Conservation (phyloP, 35 echinoderm and acorn worm species). For the Acanthaster planci region DNA sequence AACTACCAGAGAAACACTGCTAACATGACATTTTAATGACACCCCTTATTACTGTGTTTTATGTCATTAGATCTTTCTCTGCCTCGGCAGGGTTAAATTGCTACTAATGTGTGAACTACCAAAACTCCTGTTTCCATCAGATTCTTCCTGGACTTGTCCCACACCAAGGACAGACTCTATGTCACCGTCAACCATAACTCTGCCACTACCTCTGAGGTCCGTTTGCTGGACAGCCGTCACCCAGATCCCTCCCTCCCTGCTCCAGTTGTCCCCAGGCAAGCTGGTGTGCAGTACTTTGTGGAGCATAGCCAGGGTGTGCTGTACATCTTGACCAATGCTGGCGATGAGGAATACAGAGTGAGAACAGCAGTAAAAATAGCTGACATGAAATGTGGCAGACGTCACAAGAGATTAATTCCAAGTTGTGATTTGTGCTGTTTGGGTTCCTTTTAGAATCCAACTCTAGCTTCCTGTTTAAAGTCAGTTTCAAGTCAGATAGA, state of each 20-base stretch:
- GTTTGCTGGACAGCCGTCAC: conserved; percentile 11
- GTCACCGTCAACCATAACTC: conserved; percentile 54
- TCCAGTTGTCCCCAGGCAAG: conserved; percentile 16
- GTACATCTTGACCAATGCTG: conserved; percentile 30
- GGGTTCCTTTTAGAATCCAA: neutral
- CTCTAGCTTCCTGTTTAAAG: no score
- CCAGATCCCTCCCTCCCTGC: neutral
- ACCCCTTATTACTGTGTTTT: no score
- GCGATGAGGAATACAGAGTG: conserved; percentile 24
- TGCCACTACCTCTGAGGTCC: conserved; percentile 38
- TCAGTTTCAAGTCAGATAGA: no score
- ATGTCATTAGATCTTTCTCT: no score
- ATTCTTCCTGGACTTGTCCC: conserved; percentile 55
- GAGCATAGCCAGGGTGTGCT: conserved; percentile 23
- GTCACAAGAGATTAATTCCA: neutral
- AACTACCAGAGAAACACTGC: no score
- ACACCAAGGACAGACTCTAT: conserved; percentile 53
- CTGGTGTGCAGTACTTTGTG: conserved; percentile 41
- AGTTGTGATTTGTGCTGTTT: neutral
- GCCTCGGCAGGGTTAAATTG: no score
- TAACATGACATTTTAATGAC: no score
- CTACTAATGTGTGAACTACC: no score
- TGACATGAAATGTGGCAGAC: neutral
- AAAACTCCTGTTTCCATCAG: conserved; percentile 12
- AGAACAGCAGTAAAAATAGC: conserved; percentile 20